These are phyloP conservation scores for Drosophila neonasuta DNA, from an alignment of 2,888 invertebrate species.

Conservation along the genomic window DNA sequence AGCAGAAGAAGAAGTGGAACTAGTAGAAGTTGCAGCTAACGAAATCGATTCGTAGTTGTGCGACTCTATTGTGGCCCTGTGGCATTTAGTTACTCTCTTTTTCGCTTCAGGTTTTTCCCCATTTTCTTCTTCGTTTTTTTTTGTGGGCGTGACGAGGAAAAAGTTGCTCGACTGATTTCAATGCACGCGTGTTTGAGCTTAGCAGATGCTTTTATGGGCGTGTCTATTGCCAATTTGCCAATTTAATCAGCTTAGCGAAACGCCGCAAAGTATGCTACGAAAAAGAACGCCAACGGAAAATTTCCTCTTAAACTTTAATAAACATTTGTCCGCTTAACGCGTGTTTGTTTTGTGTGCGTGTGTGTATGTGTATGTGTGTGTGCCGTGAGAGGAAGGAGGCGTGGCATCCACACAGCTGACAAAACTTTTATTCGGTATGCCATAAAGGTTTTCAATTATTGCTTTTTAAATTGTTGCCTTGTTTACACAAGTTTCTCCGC, in stretches of 20 bases:
- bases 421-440: slow-evolving; percentile 58
- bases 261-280: slow-evolving; percentile 35
- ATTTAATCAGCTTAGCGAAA: slow-evolving; percentile 66
- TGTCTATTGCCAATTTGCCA: slow-evolving; percentile 52
- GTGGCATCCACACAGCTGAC: slow-evolving; percentile 57
- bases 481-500: slow-evolving; percentile 60
- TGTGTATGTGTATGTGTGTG: background rate
- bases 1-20: slow-evolving; percentile 6
- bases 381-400: background rate
- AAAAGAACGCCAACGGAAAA: slow-evolving; percentile 6
- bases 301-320: slow-evolving; percentile 51
- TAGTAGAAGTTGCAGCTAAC: slow-evolving; percentile 34
- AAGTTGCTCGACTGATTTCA: slow-evolving; percentile 50
- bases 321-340: slow-evolving; percentile 35
- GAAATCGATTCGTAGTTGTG: slow-evolving; percentile 47
- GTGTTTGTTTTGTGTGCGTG: slow-evolving; percentile 1
- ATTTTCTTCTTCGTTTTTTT: slow-evolving; percentile 2
- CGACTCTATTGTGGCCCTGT: slow-evolving; percentile 33
- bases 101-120: slow-evolving; percentile 9
- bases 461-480: slow-evolving; percentile 65
- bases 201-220: slow-evolving; percentile 61
- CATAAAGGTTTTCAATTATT: slow-evolving; percentile 71
- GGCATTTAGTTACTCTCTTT: slow-evolving; percentile 41
- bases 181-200: slow-evolving; percentile 64
- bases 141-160: slow-evolving; percentile 49